Base-by-base conservation (phyloP, 2,888 invertebrate genomes). In the Mesodorylaimus sp. region DNA sequence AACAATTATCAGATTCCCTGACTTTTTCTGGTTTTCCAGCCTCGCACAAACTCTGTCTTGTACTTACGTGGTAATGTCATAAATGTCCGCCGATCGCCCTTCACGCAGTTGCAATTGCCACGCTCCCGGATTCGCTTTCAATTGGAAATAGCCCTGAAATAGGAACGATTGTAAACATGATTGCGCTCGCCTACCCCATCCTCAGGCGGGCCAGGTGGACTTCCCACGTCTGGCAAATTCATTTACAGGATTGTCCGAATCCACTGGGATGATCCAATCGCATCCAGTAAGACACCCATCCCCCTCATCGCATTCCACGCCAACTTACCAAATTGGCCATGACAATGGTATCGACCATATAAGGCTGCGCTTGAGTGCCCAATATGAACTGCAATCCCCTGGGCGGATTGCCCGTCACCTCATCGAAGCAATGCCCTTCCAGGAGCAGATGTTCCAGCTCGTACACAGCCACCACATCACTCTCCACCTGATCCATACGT, bases 121-220 rank as follows among this genome's bases (percentile, higher is more conserved):
- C 10, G 87, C 84, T 1, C 97, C 97, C 1, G 97, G 95, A 68
- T 85, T 88, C 0, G 95, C 95, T 71, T 95, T 95, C 28, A 97
- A 73, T 71, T 89, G 88, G 74, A 97, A 95, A 71, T 97, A 97
- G 16, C 97, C 97, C 71, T 72, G 55, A 50, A 55, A 58, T 28
- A 48, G 16, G 45, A 10, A 1, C 25, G 38, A 42, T 47, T 38
- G n/a, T n/a, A n/a, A n/a, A n/a, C n/a, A n/a, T n/a, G n/a, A n/a
- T n/a, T n/a, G n/a, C n/a, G n/a, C n/a, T n/a, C n/a, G n/a, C n/a
- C n/a, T n/a, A n/a, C n/a, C n/a, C n/a, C n/a, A n/a, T n/a, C n/a
- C n/a, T n/a, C n/a, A n/a, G n/a, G n/a, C n/a, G n/a, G n/a, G n/a
- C n/a, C n/a, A n/a, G n/a, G n/a, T n/a, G n/a, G n/a, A n/a, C n/a